Conservation (phyloP, 1,140 invertebrate genomes). For the Macrobrachium nipponense region DNA sequence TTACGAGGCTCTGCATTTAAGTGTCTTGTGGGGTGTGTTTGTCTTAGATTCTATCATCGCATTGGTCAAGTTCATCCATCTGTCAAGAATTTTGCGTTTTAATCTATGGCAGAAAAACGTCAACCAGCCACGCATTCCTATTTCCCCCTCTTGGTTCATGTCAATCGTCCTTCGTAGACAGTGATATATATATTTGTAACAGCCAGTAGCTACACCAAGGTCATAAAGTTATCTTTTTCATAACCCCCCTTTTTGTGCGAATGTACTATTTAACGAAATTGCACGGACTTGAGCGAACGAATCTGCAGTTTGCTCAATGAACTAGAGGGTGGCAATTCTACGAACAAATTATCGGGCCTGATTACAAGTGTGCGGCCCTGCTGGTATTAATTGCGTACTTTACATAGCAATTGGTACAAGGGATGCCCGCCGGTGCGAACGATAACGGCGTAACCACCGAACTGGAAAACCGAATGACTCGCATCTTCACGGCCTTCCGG, state of each 20-base stretch:
- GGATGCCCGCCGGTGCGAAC: conserved; percentile 5
- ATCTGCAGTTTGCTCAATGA: conserved; percentile 4
- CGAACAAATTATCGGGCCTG: conserved; percentile 32
- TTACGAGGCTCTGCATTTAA: too few relatives aligned
- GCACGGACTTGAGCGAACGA: neutral
- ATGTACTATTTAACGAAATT: neutral
- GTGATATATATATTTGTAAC: too few relatives aligned
- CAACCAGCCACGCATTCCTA: too few relatives aligned
- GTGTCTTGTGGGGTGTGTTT: too few relatives aligned
- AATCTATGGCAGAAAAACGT: too few relatives aligned
- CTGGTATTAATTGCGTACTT: conserved; percentile 33
- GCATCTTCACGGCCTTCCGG: neutral
- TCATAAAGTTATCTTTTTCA: too few relatives aligned
- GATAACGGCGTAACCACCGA: neutral
- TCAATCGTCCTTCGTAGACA: too few relatives aligned
- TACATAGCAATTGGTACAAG: conserved; percentile 42
- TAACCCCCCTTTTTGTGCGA: neutral
- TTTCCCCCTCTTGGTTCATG: too few relatives aligned
- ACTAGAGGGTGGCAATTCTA: conserved; percentile 26
- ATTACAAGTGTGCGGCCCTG: conserved; percentile 27
- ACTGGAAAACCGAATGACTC: neutral
- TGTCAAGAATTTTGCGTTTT: too few relatives aligned
- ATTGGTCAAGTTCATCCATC: too few relatives aligned
- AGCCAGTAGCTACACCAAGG: too few relatives aligned
- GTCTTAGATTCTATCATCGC: too few relatives aligned